These are phyloP conservation scores for Progne subis DNA, from an alignment of 2,113 vertebrate species.

Conservation along the genomic window DNA sequence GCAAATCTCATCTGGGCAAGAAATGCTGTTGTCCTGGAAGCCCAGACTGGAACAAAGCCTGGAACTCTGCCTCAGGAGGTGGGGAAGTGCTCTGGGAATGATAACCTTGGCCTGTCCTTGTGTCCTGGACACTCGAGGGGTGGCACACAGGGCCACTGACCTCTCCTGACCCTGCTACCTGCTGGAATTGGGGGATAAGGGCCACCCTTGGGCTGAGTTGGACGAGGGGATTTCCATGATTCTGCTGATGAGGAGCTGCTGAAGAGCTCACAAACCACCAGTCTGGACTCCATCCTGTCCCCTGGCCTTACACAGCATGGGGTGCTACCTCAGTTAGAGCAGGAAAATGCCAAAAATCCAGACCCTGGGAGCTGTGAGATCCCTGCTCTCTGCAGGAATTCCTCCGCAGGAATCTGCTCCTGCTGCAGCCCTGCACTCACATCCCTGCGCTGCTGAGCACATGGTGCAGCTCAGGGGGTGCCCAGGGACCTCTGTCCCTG, in stretches of 20 bases:
- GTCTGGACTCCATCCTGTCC: background rate
- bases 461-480: background rate
- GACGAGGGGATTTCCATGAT: background rate
- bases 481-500: background rate
- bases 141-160: background rate
- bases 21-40: background rate
- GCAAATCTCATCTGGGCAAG: background rate
- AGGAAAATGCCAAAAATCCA: background rate
- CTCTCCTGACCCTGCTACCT: background rate
- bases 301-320: background rate
- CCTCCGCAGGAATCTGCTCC: background rate
- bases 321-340: too few relatives aligned
- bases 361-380: background rate
- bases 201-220: background rate
- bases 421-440: background rate
- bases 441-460: background rate
- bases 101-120: background rate
- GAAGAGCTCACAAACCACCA: rapidly evolving
- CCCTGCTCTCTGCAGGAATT: background rate
- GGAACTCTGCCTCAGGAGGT: background rate
- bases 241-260: background rate
- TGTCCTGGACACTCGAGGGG: background rate
- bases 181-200: background rate
- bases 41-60: background rate
- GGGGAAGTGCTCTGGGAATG: background rate